These are phyloP conservation scores for Kryptolebias ocellatus DNA, from an alignment of 2,797 vertebrate genomes.

Conservation along the genomic window DNA sequence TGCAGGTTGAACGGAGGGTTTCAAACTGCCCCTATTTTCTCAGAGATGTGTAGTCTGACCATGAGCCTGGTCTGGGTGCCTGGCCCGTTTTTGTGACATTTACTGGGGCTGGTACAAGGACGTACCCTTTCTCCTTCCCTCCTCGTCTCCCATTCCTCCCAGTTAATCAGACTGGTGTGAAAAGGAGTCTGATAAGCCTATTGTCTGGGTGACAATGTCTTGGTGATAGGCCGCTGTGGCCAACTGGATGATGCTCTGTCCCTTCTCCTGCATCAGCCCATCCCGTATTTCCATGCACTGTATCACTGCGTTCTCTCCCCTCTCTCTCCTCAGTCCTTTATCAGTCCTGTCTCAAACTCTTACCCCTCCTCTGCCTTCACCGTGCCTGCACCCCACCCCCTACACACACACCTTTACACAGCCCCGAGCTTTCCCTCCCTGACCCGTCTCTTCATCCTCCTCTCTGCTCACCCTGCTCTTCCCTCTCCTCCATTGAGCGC, in stretches of 20 bases:
- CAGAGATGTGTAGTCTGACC: constrained; percentile 74
- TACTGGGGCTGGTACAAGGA: constrained; percentile 89
- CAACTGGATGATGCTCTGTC: constrained; percentile 80
- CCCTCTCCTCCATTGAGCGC: constrained; percentile 82
- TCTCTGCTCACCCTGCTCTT: constrained; percentile 59
- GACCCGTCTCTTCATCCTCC: constrained; percentile 61
- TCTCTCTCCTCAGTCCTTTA: constrained; percentile 46
- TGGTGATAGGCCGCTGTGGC: constrained; percentile 86
- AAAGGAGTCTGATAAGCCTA: constrained; percentile 93
- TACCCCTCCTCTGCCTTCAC: constrained; percentile 61
- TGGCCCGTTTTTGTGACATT: constrained; percentile 90
- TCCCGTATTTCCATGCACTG: constrained; percentile 63
- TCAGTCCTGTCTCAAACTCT: constrained; percentile 61
- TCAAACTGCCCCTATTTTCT: constrained; percentile 53
- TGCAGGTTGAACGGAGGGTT: constrained; percentile 38
- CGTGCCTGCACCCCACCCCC: constrained; percentile 43
- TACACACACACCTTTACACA: constrained; percentile 17
- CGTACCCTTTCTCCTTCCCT: constrained; percentile 87
- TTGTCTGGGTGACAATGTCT: constrained; percentile 94
- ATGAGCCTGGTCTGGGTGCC: constrained; percentile 65
- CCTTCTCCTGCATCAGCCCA: constrained; percentile 69
- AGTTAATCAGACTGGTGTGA: constrained; percentile 97
- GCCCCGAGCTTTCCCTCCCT: constrained; percentile 56
- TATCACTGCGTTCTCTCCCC: constrained; percentile 41
- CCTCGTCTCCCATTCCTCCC: constrained; percentile 86